Base-by-base conservation (phyloP, 2,113 vertebrate genomes). In the Zosterops borbonicus region DNA sequence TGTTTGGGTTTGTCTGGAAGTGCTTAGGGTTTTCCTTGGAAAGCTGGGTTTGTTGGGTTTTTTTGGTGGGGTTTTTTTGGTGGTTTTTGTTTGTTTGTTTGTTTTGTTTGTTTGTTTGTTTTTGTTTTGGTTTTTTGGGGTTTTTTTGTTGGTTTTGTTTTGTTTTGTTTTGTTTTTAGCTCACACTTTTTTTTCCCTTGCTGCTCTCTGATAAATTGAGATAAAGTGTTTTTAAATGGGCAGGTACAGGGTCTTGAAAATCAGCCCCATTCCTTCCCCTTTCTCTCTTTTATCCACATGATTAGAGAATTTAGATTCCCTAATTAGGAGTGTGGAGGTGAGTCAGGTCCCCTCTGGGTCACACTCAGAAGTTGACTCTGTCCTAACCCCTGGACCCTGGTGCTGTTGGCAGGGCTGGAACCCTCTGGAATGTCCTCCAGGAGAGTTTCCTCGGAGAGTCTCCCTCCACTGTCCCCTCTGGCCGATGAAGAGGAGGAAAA, bases 401-500 rank as follows among this genome's bases (percentile, higher is more conserved):
- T 37, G 81, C 68, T 12, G 18, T 85, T 81, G 62, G 62, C 96
- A 97, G 98, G 96, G 22, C 52, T 89, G 88, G 95, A 89, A 24
- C 37, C 65, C 19, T 87, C 96, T 39, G 96, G 94, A 18, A 77
- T 83, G 17, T 87, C 86, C 42, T 59, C 80, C 13, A 52, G 87
- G 67, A 44, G 60, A 5, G 71, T 75, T 88, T 59, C 88, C 47
- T 25, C 63, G 1, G 91, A 94, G 70, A 60, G 31, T 21, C 60
- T 79, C 2, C 58, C 41, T 28, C 22, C 23, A 0, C 78, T 82
- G 20, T 89, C 90, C 0, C 52, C 73, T 31, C 76, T 94, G 49
- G 12, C 81, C 9, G 97, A 98, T 12, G 97, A 96, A 3, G 96
- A 97, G 20, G 98, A 98, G 7, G 98, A 98, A 7, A 96, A 98